phyloP scores from a whole-genome alignment of 2,113 vertebrate genomes.

The Syngnathus scovelli region DNA sequence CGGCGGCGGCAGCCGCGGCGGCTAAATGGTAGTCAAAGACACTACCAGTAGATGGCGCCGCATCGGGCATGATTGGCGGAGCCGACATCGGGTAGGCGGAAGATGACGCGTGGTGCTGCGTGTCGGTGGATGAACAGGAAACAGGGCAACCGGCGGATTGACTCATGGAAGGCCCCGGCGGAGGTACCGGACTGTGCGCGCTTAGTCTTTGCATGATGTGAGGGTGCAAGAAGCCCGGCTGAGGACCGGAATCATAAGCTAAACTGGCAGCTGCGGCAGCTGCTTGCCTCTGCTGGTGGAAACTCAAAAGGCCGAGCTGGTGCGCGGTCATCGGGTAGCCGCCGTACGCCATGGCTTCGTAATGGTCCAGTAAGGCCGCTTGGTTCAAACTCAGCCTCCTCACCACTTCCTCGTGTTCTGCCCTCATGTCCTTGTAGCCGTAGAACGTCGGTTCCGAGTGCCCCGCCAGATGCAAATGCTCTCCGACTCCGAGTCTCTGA shows the following conservation, averaged over 20 bases:
- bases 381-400: constrained; percentile 84
- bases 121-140: constrained; percentile 49
- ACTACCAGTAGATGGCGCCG: constrained; percentile 58
- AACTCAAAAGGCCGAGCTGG: constrained; percentile 63
- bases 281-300: constrained; percentile 72
- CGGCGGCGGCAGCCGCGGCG: constrained; percentile 59
- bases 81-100: constrained; percentile 83
- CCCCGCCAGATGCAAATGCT: constrained; percentile 76
- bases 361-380: constrained; percentile 75
- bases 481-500: constrained; percentile 77
- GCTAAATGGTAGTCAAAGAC: constrained; percentile 90
- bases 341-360: constrained; percentile 71
- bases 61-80: constrained; percentile 79
- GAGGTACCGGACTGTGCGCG: constrained; percentile 50
- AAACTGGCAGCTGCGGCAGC: constrained; percentile 75
- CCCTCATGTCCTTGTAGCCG: constrained; percentile 76
- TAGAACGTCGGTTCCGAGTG: constrained; percentile 73
- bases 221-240: constrained; percentile 76
- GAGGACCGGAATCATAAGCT: constrained; percentile 76
- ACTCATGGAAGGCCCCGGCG: constrained; percentile 41
- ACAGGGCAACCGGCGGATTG: constrained; percentile 18
- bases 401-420: constrained; percentile 80
- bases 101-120: constrained; percentile 67
- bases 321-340: constrained; percentile 68
- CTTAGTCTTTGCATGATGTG: constrained; percentile 63